Percentiles rank a stretch among this genome's conserved stretches.
These are phyloP conservation scores for Lycophotia porphyrea DNA, from an alignment of 2,888 invertebrate genomes.

Conservation along the genomic window DNA sequence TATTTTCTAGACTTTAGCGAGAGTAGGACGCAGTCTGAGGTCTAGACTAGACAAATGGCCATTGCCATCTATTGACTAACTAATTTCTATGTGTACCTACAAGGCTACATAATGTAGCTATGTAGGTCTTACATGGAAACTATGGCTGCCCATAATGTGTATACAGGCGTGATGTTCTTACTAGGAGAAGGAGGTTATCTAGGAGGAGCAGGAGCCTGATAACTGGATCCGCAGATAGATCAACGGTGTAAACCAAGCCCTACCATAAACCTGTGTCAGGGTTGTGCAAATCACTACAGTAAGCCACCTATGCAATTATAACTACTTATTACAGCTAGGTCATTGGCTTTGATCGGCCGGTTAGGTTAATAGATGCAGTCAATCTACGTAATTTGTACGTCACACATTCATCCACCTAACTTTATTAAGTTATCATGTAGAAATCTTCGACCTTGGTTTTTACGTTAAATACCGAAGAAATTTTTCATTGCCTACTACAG, in stretches of 20 bases:
- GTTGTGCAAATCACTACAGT: background rate
- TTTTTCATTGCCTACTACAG: background rate
- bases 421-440: constrained; percentile 16
- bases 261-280: background rate
- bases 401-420: background rate
- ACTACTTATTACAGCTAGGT: background rate
- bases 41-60: background rate
- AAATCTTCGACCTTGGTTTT: constrained; percentile 35
- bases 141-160: too few species aligned
- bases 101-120: background rate
- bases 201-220: too few species aligned
- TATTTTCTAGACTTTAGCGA: background rate
- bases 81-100: background rate
- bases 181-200: background rate
- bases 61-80: background rate
- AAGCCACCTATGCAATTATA: background rate
- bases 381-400: background rate
- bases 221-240: background rate
- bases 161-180: background rate
- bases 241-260: too few species aligned
- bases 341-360: background rate
- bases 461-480: background rate
- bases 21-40: background rate
- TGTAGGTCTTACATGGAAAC: background rate
- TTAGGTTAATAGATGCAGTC: background rate